Evolutionary conservation across 1,140 invertebrate species (phyloP).

Genomic region (Brachionus plicatilis): DNA sequence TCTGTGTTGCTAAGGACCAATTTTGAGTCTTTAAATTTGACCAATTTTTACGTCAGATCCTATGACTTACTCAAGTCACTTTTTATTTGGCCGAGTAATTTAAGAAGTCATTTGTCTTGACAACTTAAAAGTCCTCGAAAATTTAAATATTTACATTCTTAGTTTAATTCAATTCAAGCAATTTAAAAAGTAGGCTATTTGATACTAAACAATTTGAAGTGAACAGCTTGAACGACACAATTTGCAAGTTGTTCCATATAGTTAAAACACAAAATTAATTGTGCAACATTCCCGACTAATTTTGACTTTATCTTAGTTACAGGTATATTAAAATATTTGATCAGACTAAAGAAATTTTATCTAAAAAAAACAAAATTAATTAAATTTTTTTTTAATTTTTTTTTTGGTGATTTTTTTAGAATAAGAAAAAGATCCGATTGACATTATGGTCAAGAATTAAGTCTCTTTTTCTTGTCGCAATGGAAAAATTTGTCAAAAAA

Average conservation of each 20-base stretch:
- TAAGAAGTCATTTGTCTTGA: neutral
- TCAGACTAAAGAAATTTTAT: neutral
- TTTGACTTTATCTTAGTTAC: neutral
- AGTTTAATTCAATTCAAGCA: neutral
- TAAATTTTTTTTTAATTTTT: neutral
- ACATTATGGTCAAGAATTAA: neutral
- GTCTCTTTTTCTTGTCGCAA: neutral
- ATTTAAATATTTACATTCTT: neutral
- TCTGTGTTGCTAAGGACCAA: neutral
- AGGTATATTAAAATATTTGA: neutral
- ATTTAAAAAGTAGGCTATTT: neutral
- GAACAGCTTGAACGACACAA: neutral
- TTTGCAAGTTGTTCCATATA: neutral
- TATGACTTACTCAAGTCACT: neutral
- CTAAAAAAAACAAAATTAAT: neutral
- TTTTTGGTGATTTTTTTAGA: neutral
- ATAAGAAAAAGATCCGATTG: neutral
- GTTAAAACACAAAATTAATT: neutral
- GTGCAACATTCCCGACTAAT: neutral
- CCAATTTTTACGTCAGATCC: neutral
- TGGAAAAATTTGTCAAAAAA: conserved; percentile 13
- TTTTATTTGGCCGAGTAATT: neutral
- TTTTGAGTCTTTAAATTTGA: neutral
- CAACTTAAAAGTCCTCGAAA: neutral
- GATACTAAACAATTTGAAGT: neutral